phyloP scores from a whole-genome alignment of 1,140 invertebrate species.

The Atta texana region DNA sequence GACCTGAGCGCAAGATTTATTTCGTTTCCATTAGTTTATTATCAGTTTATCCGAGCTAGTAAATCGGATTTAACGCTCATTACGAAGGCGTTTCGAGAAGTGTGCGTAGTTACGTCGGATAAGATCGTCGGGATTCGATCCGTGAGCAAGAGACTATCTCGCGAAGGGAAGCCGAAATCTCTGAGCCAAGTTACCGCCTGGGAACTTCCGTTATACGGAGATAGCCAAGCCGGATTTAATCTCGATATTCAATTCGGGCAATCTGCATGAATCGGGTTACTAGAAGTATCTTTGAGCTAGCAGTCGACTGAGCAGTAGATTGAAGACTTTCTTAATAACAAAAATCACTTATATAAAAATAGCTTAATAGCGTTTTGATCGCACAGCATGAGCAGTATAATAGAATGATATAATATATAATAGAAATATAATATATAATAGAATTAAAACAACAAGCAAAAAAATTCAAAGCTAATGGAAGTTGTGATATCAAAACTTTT shows the following conservation, averaged over 20 bases:
- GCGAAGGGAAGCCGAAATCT: constrained; percentile 52
- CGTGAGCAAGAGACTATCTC: constrained; percentile 23
- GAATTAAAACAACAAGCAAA: neutral
- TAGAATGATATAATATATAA: neutral
- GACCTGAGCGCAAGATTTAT: constrained; percentile 44
- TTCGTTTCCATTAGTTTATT: constrained; percentile 66
- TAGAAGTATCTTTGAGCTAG: constrained; percentile 3
- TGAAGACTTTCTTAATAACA: constrained; percentile 1
- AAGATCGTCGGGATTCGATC: constrained; percentile 63
- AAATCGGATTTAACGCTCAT: constrained; percentile 61
- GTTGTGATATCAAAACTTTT: too few relatives aligned
- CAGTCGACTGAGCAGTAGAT: constrained; percentile 24
- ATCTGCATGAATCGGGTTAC: constrained; percentile 71
- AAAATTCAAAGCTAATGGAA: too few relatives aligned
- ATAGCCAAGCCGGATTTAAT: constrained; percentile 68
- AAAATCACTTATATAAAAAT: neutral
- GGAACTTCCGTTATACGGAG: constrained; percentile 64
- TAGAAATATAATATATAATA: constrained; percentile 11
- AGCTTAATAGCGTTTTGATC: neutral
- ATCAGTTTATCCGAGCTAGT: constrained; percentile 48
- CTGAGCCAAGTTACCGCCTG: constrained; percentile 61
- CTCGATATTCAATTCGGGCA: constrained; percentile 72
- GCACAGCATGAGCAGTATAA: neutral
- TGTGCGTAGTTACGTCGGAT: constrained; percentile 34
- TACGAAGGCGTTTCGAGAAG: constrained; percentile 2